phyloP scores from a whole-genome alignment of 2,113 vertebrate genomes.

The Neodon shergylaensis region DNA sequence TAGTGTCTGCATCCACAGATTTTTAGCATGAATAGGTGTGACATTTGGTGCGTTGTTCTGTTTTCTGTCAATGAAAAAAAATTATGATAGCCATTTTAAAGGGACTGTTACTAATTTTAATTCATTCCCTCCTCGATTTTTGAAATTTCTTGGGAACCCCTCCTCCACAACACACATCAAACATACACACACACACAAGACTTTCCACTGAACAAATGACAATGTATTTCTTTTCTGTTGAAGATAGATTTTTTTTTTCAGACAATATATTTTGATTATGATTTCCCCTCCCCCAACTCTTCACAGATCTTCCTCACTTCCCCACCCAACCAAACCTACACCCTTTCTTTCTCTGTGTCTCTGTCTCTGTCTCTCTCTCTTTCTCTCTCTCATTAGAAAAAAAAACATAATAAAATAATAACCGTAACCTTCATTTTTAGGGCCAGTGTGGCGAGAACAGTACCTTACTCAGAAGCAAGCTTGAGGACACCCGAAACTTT shows the following conservation, averaged over 20 bases:
- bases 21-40: neutral
- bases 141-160: neutral
- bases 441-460: neutral
- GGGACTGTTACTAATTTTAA: neutral
- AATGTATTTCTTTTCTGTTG: neutral
- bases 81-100: neutral
- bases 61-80: neutral
- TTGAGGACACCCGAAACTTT: accelerated
- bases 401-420: neutral
- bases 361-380: too few species aligned
- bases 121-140: neutral
- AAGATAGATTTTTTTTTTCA: neutral
- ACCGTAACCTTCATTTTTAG: neutral
- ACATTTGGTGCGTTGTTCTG: neutral
- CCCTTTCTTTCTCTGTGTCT: neutral
- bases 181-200: neutral
- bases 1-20: too few species aligned
- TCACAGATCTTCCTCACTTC: neutral
- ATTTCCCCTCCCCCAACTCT: neutral
- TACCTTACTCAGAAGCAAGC: neutral
- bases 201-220: neutral
- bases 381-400: neutral
- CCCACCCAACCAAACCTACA: neutral
- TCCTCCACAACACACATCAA: neutral
- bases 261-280: neutral